Evolutionary conservation across 2,113 vertebrate species (phyloP), one percentile per base, ranked within the genome.

Genomic region (Dicrurus megarhynchus): DNA sequence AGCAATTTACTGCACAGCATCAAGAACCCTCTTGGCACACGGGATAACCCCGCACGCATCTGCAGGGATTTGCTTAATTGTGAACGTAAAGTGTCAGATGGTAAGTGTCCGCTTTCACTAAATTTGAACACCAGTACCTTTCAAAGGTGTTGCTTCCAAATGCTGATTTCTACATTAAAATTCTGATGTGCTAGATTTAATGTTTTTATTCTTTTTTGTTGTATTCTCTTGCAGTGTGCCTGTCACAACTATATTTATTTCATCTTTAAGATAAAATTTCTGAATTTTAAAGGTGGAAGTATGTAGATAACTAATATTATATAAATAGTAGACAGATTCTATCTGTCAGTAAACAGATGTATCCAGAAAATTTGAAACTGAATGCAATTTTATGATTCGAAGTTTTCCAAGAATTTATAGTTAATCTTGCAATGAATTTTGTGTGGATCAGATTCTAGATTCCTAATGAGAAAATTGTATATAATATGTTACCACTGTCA

Each of bases 51-150:
- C 28, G 99, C 99, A 61, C 99, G 99, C 23, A 98, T 99, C 97
- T 99, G 99, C 94, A 99, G 98, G 97, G 99, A 99, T 96, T 97
- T 99, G 95, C 98, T 99, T 19, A 97, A 99, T 97, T 99, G 99
- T 97, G 98, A 98, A 86, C 98, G 97, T 28, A 98, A 98, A 97
- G 97, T 98, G 63, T 93, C 98, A 27, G 98, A 99, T 47, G 99
- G 99, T 99, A 95, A 98, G 98, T 97, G 90, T 50, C 78, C 55
- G 4, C 24, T 91, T 92, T 32, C 17, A 21, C 76, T 74, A 71
- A 76, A 87, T 39, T n/a, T 84, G 46, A 59, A 63, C 49, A 17
- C 56, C 41, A 11, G 49, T 64, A 41, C 55, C 75, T 94, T 75
- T 64, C 33, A 13, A 73, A 55, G n/a, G 12, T 47, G 9, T 87